Percentiles rank a stretch among this genome's conserved stretches.
Conservation (phyloP, 2,113 vertebrate genomes). For the Nesoenas mayeri region DNA sequence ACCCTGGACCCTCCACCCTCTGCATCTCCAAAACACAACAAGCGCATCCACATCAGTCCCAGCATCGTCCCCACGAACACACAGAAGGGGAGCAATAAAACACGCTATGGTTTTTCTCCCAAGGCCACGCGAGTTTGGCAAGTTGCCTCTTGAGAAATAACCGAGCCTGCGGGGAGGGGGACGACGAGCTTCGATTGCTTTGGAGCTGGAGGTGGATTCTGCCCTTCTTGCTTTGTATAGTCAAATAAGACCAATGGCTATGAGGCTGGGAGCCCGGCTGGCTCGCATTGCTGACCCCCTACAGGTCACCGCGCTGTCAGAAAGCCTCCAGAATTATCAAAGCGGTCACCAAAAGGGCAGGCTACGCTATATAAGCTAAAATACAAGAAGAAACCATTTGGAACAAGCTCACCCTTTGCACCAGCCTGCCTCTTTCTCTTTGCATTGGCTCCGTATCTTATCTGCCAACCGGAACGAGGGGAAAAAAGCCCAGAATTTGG, state of each 20-base stretch:
- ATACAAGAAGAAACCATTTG: constrained; percentile 25
- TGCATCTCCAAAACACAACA: not conserved
- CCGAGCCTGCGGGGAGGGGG: not conserved
- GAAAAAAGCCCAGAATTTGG: not conserved
- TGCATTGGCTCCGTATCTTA: accelerated
- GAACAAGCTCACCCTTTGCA: not conserved
- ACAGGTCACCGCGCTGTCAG: constrained; percentile 67
- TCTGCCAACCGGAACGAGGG: not conserved
- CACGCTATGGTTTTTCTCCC: not conserved
- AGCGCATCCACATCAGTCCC: accelerated
- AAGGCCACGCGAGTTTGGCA: not conserved
- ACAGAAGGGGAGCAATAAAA: not conserved
- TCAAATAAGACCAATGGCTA: constrained; percentile 64
- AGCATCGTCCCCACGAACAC: not conserved
- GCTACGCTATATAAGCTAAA: constrained; percentile 8
- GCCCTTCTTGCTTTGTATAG: constrained; percentile 33
- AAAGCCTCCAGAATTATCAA: constrained; percentile 65
- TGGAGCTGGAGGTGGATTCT: not conserved
- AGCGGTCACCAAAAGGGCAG: constrained; percentile 67
- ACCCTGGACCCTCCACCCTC: not conserved
- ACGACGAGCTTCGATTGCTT: not conserved
- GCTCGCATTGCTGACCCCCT: constrained; percentile 53
- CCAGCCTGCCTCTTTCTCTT: not conserved
- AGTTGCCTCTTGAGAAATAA: not conserved
- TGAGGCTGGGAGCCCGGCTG: constrained; percentile 14